Evolutionary conservation across 2,113 vertebrate species (phyloP), one percentile per base, ranked within the genome.

Genomic region (Rallus limicola): DNA sequence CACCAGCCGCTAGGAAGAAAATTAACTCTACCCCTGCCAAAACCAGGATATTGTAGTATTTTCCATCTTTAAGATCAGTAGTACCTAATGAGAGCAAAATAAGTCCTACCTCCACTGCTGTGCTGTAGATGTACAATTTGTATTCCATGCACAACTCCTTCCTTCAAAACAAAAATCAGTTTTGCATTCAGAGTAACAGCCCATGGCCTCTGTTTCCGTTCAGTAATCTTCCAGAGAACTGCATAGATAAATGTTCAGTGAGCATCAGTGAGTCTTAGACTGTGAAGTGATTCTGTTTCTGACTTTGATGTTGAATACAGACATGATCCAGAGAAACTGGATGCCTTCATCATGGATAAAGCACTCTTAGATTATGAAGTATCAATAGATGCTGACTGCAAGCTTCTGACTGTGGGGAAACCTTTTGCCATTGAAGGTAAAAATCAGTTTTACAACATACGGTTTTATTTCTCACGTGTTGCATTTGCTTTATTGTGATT

Each of bases 311-410:
- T 97, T 97, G 55, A 97, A 91, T 84, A 68, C 86, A 99, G 99
- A 96, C 98, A 98, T 36, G 99, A 99, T 97, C 99, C 99, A 92
- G 99, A 99, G 97, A 99, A 98, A 97, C 98, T 99, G 7, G 99
- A 99, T 82, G 99, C 99, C 60, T 99, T 99, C 97, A 99, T 99
- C 96, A 99, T 99, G 99, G 99, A 99, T 97, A 99, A 99, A 98
- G 99, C 99, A n/a, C 98, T 99, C 91, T 95, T 99, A 97, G 99
- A 99, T 98, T 99, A 99, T 72, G 99, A 99, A 97, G 99, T 99
- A 55, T 99, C 99, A 63, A 99, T 99, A 96, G 99, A 99, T 97
- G 99, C 99, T 3, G 99, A 99, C 97, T 99, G 99, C 97, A 99
- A 99, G 97, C 99, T 99, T 69, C 97, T 99, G 44, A 99, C 99